Conservation (phyloP, 1,140 invertebrate species). For the Ectropis grisescens region DNA sequence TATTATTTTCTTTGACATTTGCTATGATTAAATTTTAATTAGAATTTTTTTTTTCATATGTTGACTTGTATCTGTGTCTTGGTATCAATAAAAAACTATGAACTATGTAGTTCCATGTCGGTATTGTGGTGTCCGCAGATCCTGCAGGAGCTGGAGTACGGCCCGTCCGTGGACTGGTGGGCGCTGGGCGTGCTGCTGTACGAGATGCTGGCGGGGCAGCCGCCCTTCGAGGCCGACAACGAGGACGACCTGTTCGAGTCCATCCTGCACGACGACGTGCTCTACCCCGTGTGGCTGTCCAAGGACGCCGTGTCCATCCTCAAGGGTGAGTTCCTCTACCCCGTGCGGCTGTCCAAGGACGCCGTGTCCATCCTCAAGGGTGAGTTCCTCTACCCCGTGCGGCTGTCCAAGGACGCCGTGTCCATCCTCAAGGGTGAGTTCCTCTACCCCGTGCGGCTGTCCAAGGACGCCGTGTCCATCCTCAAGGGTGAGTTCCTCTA, state of each 20-base stretch:
- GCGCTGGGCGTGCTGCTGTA: slow-evolving; percentile 98
- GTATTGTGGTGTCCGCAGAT: slow-evolving; percentile 60
- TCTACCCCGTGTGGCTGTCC: slow-evolving; percentile 98
- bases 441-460: too few relatives aligned
- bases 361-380: slow-evolving; percentile 91
- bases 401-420: too few relatives aligned
- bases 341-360: slow-evolving; percentile 13
- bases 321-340: slow-evolving; percentile 75
- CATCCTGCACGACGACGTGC: slow-evolving; percentile 97
- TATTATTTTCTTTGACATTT: too few relatives aligned
- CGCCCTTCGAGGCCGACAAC: slow-evolving; percentile 99
- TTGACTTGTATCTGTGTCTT: too few relatives aligned
- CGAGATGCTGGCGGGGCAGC: slow-evolving; percentile 99
- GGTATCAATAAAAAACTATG: too few relatives aligned
- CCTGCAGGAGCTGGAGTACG: slow-evolving; percentile 97
- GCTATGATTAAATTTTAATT: too few relatives aligned
- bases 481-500: too few relatives aligned
- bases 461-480: too few relatives aligned
- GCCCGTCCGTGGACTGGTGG: slow-evolving; percentile 99
- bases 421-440: neutral
- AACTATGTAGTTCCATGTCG: too few relatives aligned
- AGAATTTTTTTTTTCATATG: too few relatives aligned
- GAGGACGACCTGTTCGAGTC: slow-evolving; percentile 99
- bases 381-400: neutral
- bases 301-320: slow-evolving; percentile 97